phyloP scores from a whole-genome alignment of 2,888 invertebrate species.

The Dermolepida albohirtum region DNA sequence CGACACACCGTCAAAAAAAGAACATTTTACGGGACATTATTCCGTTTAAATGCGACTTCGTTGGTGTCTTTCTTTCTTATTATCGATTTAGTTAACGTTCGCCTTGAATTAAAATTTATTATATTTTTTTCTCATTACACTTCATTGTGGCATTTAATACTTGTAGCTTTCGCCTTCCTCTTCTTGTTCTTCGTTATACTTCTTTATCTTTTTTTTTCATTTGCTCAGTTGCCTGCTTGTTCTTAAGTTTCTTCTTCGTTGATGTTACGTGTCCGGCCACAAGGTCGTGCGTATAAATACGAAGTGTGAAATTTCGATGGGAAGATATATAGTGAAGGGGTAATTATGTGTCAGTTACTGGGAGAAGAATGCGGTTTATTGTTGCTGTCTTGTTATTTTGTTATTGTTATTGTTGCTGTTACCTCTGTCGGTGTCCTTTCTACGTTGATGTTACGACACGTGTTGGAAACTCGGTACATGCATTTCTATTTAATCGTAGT shows the following conservation, averaged over 20 bases:
- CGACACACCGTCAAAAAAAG: constrained; percentile 8
- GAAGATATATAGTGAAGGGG: constrained; percentile 30
- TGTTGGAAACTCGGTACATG: constrained; percentile 26
- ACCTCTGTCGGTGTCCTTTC: not conserved
- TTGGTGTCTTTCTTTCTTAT: constrained; percentile 30
- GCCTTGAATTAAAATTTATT: constrained; percentile 12
- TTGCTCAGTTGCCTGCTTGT: constrained; percentile 2
- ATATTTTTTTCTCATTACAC: constrained; percentile 1
- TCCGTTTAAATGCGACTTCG: constrained; percentile 19
- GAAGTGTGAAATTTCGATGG: constrained; percentile 34
- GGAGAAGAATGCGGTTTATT: constrained; percentile 33
- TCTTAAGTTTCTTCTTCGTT: constrained; percentile 14
- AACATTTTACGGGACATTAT: constrained; percentile 32
- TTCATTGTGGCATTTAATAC: constrained; percentile 15
- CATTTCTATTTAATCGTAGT: constrained; percentile 26
- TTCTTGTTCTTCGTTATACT: not conserved
- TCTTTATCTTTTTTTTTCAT: constrained; percentile 16
- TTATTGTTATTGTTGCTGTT: constrained; percentile 9
- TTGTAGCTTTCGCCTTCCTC: not conserved
- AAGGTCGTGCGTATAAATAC: constrained; percentile 34
- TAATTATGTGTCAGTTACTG: constrained; percentile 36
- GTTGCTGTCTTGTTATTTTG: constrained; percentile 33
- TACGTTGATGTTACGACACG: constrained; percentile 28
- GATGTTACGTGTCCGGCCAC: constrained; percentile 28
- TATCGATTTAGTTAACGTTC: constrained; percentile 14